Evolutionary conservation across 2,113 vertebrate species (phyloP), one percentile per base, ranked within the genome.

Genomic region (Ovibos moschatus): DNA sequence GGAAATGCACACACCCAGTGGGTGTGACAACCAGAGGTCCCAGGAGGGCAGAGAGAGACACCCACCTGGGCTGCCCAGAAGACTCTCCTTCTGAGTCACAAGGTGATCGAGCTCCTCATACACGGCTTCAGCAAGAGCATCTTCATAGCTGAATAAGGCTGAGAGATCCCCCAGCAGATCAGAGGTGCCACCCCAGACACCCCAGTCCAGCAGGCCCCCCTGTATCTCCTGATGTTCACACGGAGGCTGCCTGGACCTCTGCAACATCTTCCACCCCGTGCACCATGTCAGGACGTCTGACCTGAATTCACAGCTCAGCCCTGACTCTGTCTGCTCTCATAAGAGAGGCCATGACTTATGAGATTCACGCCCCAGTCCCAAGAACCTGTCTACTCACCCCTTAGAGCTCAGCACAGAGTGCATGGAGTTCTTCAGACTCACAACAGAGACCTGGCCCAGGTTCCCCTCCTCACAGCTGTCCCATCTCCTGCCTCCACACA

Each of bases 171-270:
- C 11, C 15, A 58, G 28, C 10, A 90, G 36, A 3, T 94, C 71
- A 96, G 50, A 51, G 50, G 50, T 51, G 50, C 50, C 0, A 1
- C 50, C 14, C 50, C 15, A 51, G 50, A 16, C 47, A 53, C 30
- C 55, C 6, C 0, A 0, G 6, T 7, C 60, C 30, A 33, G 14
- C 30, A 16, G 14, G 30, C 62, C 13, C 33, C 23, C 4, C 15
- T 5, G 40, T 33, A 30, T 13, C 19, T 92, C 15, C 89, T 5
- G 11, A 0, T 5, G 58, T 13, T 87, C 33, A 57, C n/a, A 27
- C 0, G 0, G 2, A 27, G 36, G n/a, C 28, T 40, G 7, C 28
- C 51, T 33, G 30, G 55, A 47, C 0, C 14, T 27, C 17, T 0
- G 3, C 9, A 10, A 11, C 47, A 3, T 23, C 50, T 64, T 10